A percentile compares a stretch with the other conserved stretches of the same genome.
phyloP scores from a whole-genome alignment of 2,888 invertebrate species.

The Halocaridina rubra region DNA sequence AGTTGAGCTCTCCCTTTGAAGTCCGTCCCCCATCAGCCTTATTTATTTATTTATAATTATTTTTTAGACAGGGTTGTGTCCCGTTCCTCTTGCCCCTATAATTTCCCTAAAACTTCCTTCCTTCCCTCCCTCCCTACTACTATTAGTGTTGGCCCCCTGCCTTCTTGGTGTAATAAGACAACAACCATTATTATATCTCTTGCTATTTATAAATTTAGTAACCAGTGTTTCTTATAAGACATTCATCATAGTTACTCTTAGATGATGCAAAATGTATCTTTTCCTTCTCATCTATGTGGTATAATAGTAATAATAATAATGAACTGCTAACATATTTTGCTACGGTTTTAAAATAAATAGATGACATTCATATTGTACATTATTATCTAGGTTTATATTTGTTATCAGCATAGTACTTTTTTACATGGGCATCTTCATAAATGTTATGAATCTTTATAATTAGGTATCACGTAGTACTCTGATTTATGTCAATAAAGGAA shows the following conservation, averaged over 20 bases:
- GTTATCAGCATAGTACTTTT: slow-evolving; percentile 42
- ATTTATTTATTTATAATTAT: too few relatives aligned
- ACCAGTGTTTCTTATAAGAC: background rate
- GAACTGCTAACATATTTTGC: slow-evolving; percentile 42
- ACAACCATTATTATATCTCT: background rate
- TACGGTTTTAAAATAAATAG: slow-evolving; percentile 34
- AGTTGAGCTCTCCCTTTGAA: too few relatives aligned
- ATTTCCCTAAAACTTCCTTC: background rate
- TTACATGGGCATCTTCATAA: slow-evolving; percentile 37
- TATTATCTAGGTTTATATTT: slow-evolving; percentile 49
- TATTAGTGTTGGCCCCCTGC: slow-evolving; percentile 5
- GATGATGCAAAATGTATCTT: background rate
- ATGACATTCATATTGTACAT: slow-evolving; percentile 45
- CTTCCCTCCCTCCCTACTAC: background rate
- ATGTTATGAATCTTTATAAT: slow-evolving; percentile 2
- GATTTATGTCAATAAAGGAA: slow-evolving; percentile 45
- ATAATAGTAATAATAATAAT: too few relatives aligned
- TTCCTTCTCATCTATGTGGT: slow-evolving; percentile 46
- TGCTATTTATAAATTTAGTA: background rate
- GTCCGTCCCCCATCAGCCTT: too few relatives aligned
- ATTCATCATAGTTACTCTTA: background rate
- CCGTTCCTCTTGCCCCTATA: background rate
- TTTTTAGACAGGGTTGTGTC: slow-evolving; percentile 15
- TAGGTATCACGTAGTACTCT: slow-evolving; percentile 29
- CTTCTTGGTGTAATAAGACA: slow-evolving; percentile 22